Evolutionary conservation across 2,797 vertebrate genomes (phyloP), one percentile per base, ranked within the genome.

Genomic region (Alcedo atthis): DNA sequence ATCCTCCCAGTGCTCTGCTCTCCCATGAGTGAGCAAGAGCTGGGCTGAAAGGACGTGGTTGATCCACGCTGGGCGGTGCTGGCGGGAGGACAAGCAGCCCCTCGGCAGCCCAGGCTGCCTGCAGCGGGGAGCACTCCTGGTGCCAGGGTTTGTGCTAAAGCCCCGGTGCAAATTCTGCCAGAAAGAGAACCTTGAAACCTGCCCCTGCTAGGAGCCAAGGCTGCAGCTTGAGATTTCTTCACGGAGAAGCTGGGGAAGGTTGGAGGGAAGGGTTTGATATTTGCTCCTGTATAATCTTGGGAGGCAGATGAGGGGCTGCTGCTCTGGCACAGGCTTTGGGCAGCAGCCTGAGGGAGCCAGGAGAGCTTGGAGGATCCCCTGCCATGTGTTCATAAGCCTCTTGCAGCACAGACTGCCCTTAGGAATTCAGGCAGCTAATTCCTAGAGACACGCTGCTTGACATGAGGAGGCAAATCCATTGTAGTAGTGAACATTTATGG

Each of bases 341-440:
- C 66, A 54, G n/a, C 24, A 74, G 84, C 48, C 51, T 46, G 28
- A 3, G 5, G 54, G 40, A 32, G 40, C 30, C 32, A 1, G 15
- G 58, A 48, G 15, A 6, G 5, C 63, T 28, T 2, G 3, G 16
- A 67, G 66, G 51, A 32, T 45, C 58, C 30, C 12, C 58, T 16
- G 6, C 46, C 46, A 6, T 14, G 64, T 16, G 13, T 63, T 63
- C 40, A 6, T 43, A 43, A 82, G 16, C 49, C 33, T 62, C 70
- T 66, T 30, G 14, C 46, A 81, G 87, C 70, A 35, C 11, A 13
- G 42, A n/a, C 74, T 45, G 63, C 51, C 58, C 25, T 85, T 61
- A 93, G 70, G 78, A 71, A 92, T 87, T 90, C 87, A 95, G 86
- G 93, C 89, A 96, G 81, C 62, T 81, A 71, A 92, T 96, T 92